Evolutionary conservation across 2,888 invertebrate species (phyloP).

Genomic region (Xiphydria camelus): DNA sequence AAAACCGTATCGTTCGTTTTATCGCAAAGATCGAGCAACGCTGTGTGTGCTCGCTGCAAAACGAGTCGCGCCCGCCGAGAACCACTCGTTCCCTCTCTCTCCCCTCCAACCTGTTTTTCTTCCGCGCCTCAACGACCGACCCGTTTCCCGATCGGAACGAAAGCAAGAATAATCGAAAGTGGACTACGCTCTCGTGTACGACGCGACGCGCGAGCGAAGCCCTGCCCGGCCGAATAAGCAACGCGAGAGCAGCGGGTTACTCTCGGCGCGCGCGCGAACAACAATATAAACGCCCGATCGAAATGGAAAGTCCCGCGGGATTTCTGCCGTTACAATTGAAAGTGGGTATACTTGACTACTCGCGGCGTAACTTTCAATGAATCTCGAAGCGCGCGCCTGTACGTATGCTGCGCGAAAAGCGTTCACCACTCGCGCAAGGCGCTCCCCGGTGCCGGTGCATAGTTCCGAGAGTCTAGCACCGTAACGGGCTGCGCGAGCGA

Average conservation of each 20-base stretch:
- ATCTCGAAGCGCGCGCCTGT: too few relatives aligned
- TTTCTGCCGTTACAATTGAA: slow-evolving; percentile 44
- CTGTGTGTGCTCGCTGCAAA: too few relatives aligned
- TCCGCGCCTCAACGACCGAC: neutral
- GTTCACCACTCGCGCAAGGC: too few relatives aligned
- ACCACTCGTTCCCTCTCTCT: too few relatives aligned
- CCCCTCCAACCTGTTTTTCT: neutral
- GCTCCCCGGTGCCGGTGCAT: neutral
- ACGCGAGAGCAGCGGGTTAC: neutral
- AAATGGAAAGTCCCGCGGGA: slow-evolving; percentile 40
- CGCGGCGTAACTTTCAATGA: slow-evolving; percentile 32
- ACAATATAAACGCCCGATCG: slow-evolving; percentile 24
- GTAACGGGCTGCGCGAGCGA: neutral
- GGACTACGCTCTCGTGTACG: slow-evolving; percentile 18
- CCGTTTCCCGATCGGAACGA: too few relatives aligned
- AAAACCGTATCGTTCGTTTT: too few relatives aligned
- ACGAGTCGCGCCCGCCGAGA: too few relatives aligned
- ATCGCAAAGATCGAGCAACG: too few relatives aligned
- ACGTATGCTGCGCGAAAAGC: too few relatives aligned
- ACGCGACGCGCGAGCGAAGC: slow-evolving; percentile 27
- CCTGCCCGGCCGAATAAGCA: neutral
- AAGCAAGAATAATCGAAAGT: neutral
- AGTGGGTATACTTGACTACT: slow-evolving; percentile 32
- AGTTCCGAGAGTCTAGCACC: neutral
- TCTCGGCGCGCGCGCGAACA: neutral